These are phyloP conservation scores for Euclidia mi DNA, from an alignment of 2,888 invertebrate genomes.

Conservation along the genomic window DNA sequence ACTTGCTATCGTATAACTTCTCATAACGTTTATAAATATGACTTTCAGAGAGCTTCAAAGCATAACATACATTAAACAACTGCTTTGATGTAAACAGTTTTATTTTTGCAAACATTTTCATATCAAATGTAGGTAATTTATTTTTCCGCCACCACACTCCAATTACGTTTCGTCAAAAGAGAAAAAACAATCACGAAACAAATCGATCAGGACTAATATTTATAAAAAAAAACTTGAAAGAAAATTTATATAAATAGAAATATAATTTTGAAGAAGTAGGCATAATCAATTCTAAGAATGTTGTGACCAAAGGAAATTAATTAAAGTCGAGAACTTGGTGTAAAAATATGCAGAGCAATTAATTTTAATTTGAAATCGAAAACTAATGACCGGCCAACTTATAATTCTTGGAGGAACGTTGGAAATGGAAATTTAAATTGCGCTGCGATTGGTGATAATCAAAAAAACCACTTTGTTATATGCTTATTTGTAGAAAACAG, in stretches of 20 bases:
- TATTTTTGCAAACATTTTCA: no score
- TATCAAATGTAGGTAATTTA: no score
- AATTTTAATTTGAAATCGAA: constrained; percentile 36
- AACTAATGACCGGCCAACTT: constrained; percentile 32
- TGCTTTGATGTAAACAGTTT: no score
- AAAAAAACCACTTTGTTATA: no score
- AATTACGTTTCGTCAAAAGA: not conserved
- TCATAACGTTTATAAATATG: no score
- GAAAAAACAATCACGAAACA: not conserved
- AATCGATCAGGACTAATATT: no score
- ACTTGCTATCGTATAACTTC: no score
- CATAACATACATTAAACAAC: no score
- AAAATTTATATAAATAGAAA: not conserved
- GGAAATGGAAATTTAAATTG: not conserved
- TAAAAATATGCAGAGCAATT: constrained; percentile 38
- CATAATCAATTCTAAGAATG: not conserved
- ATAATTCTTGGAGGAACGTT: constrained; percentile 10
- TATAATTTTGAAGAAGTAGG: not conserved
- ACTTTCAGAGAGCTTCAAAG: no score
- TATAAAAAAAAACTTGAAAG: not conserved
- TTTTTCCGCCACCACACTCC: no score
- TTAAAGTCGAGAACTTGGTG: constrained; percentile 9
- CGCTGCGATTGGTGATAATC: no score
- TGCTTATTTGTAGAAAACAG: no score
- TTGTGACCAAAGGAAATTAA: constrained; percentile 31